phyloP scores from a whole-genome alignment of 2,113 vertebrate genomes.

The Cryptomyrus ogoouensis region DNA sequence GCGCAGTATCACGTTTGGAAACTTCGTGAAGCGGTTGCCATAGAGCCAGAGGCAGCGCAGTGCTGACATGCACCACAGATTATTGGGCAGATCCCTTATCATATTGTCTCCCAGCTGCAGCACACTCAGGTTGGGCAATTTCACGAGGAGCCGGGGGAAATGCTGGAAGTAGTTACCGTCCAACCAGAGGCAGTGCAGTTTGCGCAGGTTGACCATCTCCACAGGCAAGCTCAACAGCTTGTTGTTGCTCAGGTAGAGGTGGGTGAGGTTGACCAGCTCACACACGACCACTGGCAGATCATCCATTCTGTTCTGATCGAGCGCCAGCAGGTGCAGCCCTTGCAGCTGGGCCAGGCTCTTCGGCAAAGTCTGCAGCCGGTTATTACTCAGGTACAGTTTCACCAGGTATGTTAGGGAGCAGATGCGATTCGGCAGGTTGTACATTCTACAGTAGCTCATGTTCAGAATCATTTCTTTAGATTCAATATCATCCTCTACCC shows the following conservation, averaged over 20 bases:
- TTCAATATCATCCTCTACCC: slow-evolving; percentile 73
- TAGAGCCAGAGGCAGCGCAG: slow-evolving; percentile 88
- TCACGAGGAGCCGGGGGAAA: slow-evolving; percentile 78
- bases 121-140: slow-evolving; percentile 75
- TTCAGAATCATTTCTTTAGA: slow-evolving; percentile 76
- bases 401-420: slow-evolving; percentile 67
- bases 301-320: slow-evolving; percentile 86
- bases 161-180: slow-evolving; percentile 82
- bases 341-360: slow-evolving; percentile 67
- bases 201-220: slow-evolving; percentile 72
- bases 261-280: slow-evolving; percentile 70
- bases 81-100: slow-evolving; percentile 68
- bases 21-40: slow-evolving; percentile 81
- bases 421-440: slow-evolving; percentile 64
- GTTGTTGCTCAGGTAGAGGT: slow-evolving; percentile 90
- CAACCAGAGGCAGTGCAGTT: slow-evolving; percentile 84
- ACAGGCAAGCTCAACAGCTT: slow-evolving; percentile 73
- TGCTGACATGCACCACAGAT: slow-evolving; percentile 69
- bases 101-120: slow-evolving; percentile 91
- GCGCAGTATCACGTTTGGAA: slow-evolving; percentile 72
- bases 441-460: slow-evolving; percentile 67
- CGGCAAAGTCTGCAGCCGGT: slow-evolving; percentile 72
- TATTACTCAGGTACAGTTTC: slow-evolving; percentile 81
- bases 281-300: slow-evolving; percentile 82
- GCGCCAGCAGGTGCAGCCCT: slow-evolving; percentile 75